Evolutionary conservation across 92 coral and sea anemone species (phyloP).

Genomic region (Parazoanthus darwini): DNA sequence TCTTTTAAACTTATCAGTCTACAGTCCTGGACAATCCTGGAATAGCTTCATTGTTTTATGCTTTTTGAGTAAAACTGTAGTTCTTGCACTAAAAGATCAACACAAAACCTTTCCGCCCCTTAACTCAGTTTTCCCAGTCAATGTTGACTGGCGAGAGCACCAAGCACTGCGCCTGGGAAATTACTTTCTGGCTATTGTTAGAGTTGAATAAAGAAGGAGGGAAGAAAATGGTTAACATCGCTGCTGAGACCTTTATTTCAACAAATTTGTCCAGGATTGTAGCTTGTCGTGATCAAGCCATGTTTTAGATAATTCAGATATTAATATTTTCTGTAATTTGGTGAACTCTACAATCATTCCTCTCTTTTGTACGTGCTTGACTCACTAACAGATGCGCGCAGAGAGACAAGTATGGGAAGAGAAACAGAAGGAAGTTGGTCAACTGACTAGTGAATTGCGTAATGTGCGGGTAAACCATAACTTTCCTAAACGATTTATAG

Average conservation of each 20-base stretch:
- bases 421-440: constrained; percentile 90
- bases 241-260: not conserved
- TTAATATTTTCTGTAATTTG: not conserved
- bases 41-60: too few species aligned
- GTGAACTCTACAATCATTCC: not conserved
- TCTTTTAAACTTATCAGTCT: too few species aligned
- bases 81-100: too few species aligned
- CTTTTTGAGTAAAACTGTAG: too few species aligned
- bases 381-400: constrained; percentile 72
- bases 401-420: constrained; percentile 91
- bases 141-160: too few species aligned
- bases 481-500: not conserved
- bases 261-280: not conserved
- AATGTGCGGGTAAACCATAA: constrained; percentile 83
- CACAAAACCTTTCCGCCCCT: too few species aligned
- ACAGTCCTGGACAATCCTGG: too few species aligned
- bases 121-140: too few species aligned
- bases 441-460: constrained; percentile 87
- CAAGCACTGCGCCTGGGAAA: too few species aligned
- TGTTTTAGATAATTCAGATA: not conserved
- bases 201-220: too few species aligned
- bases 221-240: too few species aligned
- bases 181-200: too few species aligned
- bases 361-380: not conserved
- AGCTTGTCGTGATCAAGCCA: not conserved